Base-by-base conservation (phyloP, 2,797 vertebrate genomes). In the Ptychobarbus kaznakovi region DNA sequence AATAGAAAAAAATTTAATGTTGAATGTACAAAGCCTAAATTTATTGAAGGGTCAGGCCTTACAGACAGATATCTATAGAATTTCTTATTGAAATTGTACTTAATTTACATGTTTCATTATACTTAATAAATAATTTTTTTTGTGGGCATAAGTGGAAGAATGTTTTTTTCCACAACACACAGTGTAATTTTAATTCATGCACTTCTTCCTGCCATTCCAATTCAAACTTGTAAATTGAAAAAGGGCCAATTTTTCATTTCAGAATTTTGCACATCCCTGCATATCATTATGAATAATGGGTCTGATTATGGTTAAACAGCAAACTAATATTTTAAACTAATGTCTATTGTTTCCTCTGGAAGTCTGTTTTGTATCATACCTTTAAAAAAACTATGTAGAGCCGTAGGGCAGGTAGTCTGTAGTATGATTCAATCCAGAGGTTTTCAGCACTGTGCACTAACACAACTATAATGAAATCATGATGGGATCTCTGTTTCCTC, bases 401-500 rank as follows among this genome's bases (percentile, higher is more conserved):
- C 82, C 73, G 44, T 44, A 78, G 82, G 73, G 12, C 70, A 28
- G 77, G 58, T 42, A n/a, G 51, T 61, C 79, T 74, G 66, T 35
- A 32, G 15, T 69, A 7, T 49, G 56, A 82, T n/a, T 83, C 81
- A 83, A 56, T 87, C 56, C 69, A 78, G 49, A 78, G 68, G 25
- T 70, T 58, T 80, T 69, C 2, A 12, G 38, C n/a, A 15, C 72
- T 35, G 35, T 74, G 40, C 20, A n/a, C 74, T 86, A 80, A 83
- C 75, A 76, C 70, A 83, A 81, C 81, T 84, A 70, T 86, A 86
- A 86, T 68, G 69, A 74, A 80, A 86, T 56, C 73, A 28, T 81
- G 86, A 86, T 69, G 81, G 61, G 56, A 63, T 81, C 65, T 81
- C 15, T 5, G 75, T 87, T 68, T 87, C 40, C 42, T 86, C 58